Evolutionary conservation across 2,888 invertebrate species (phyloP).

Genomic region (Laspeyria flexula): DNA sequence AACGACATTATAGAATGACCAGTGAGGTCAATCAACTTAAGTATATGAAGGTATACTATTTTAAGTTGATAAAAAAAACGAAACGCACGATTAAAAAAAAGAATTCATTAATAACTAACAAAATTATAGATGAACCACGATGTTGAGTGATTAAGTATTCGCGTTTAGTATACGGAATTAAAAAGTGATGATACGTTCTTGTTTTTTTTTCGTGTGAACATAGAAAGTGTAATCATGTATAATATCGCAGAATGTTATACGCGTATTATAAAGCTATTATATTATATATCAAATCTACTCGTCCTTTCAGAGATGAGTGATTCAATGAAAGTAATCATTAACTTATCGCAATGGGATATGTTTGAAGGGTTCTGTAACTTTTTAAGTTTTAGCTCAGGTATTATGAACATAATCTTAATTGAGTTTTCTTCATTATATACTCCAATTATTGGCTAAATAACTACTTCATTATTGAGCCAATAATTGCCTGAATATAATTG

Average conservation of each 20-base stretch:
- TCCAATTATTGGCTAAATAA: too few relatives aligned
- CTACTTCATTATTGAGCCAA: too few relatives aligned
- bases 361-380: background rate
- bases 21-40: background rate
- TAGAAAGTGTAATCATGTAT: slow-evolving; percentile 41
- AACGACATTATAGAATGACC: background rate
- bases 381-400: too few relatives aligned
- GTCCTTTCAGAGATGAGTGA: slow-evolving; percentile 37
- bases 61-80: too few relatives aligned
- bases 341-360: background rate
- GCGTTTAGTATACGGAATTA: slow-evolving; percentile 4
- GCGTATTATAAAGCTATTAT: slow-evolving; percentile 23
- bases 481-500: too few relatives aligned
- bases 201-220: slow-evolving; percentile 26
- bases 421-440: too few relatives aligned
- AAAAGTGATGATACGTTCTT: slow-evolving; percentile 11
- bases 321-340: slow-evolving; percentile 31
- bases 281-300: slow-evolving; percentile 23
- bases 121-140: background rate
- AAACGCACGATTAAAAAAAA: background rate
- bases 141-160: slow-evolving; percentile 6
- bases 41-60: background rate
- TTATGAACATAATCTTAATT: too few relatives aligned
- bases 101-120: slow-evolving; percentile 1
- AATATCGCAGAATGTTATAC: slow-evolving; percentile 17